Evolutionary conservation across 2,888 invertebrate genomes (phyloP).

Genomic region (Perizoma flavofasciatum): DNA sequence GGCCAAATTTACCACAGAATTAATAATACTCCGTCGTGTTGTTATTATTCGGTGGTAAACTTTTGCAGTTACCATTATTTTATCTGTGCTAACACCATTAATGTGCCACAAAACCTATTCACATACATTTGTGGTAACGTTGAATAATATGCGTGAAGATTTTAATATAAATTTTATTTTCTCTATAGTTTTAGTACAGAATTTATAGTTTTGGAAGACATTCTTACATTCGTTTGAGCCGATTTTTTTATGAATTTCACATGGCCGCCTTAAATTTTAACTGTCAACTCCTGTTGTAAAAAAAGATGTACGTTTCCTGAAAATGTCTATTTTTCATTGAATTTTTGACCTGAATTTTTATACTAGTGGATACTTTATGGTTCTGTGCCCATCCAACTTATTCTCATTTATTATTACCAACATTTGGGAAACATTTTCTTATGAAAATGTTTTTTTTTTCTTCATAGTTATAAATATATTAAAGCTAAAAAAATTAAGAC

Average conservation of each 20-base stretch:
- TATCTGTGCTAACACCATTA: constrained; percentile 3
- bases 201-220: constrained; percentile 21
- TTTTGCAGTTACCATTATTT: background rate
- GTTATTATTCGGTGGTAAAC: background rate
- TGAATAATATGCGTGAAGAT: constrained; percentile 11
- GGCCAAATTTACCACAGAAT: background rate
- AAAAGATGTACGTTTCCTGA: constrained; percentile 7
- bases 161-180: constrained; percentile 17
- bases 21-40: background rate
- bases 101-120: constrained; percentile 11
- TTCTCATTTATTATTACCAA: too few species aligned
- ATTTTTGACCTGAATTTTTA: too few species aligned
- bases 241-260: constrained; percentile 15
- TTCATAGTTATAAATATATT: too few species aligned
- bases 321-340: background rate
- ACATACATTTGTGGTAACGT: constrained; percentile 1
- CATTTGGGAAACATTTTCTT: too few species aligned
- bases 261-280: constrained; percentile 14
- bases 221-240: constrained; percentile 13
- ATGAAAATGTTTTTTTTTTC: too few species aligned
- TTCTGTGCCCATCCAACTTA: too few species aligned
- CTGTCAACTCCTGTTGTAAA: constrained; percentile 16
- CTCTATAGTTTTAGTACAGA: constrained; percentile 5
- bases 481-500: too few species aligned
- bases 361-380: too few species aligned